These are phyloP conservation scores for Epirrhoe alternata DNA, from an alignment of 2,888 invertebrate genomes.

Conservation along the genomic window DNA sequence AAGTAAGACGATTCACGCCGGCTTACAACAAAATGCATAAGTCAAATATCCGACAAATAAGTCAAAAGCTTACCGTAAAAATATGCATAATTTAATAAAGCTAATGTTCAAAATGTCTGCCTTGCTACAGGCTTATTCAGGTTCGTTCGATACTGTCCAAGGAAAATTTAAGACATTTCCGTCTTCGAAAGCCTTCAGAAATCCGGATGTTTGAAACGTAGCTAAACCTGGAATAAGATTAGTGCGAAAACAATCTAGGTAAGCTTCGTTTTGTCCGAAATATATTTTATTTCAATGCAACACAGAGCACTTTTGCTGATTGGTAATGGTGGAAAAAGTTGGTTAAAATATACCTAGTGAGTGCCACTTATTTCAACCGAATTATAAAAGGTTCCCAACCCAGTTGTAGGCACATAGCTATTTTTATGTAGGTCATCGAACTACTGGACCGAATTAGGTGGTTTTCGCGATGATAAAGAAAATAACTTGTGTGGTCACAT, in stretches of 20 bases:
- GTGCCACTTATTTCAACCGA: no score
- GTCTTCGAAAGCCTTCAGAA: constrained; percentile 33
- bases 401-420: no score
- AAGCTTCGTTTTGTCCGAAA: constrained; percentile 11
- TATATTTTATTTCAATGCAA: constrained; percentile 2
- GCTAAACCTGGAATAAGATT: constrained; percentile 34
- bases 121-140: constrained; percentile 45
- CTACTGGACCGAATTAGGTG: no score
- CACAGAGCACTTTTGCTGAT: neutral
- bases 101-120: constrained; percentile 43
- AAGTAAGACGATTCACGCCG: neutral
- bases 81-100: constrained; percentile 38
- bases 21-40: neutral
- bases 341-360: no score
- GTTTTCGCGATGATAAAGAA: no score
- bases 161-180: constrained; percentile 42
- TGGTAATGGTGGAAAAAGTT: neutral
- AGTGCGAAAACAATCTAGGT: constrained; percentile 31
- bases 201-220: constrained; percentile 23
- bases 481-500: no score
- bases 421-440: no score
- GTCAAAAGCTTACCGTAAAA: constrained; percentile 17
- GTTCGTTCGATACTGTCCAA: constrained; percentile 43
- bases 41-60: neutral
- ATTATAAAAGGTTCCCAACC: no score